phyloP scores from a whole-genome alignment of 2,797 vertebrate genomes.

The Decapterus maruadsi region DNA sequence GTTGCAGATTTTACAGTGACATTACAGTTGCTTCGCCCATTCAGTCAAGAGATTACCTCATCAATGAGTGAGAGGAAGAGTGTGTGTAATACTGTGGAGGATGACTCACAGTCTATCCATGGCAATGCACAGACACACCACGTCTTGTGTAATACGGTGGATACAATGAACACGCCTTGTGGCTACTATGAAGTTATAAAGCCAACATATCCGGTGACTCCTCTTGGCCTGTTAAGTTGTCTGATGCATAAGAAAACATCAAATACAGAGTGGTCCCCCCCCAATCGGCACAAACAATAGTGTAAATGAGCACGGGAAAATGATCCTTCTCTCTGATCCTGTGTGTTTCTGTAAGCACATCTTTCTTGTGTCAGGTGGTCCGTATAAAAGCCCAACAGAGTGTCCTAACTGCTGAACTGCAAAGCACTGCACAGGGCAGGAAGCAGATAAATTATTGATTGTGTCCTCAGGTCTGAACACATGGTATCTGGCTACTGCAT shows the following conservation, averaged over 20 bases:
- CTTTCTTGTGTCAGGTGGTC: constrained; percentile 14
- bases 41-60: constrained; percentile 76
- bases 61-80: constrained; percentile 70
- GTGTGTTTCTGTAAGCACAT: constrained; percentile 4
- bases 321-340: constrained; percentile 1
- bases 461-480: constrained; percentile 61
- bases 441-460: constrained; percentile 68
- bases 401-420: constrained; percentile 40
- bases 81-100: constrained; percentile 58
- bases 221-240: not conserved
- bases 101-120: constrained; percentile 80
- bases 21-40: constrained; percentile 57
- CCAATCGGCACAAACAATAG: not conserved
- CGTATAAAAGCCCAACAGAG: constrained; percentile 39
- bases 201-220: constrained; percentile 9
- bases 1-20: constrained; percentile 51
- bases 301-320: not conserved
- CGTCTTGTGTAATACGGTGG: constrained; percentile 36
- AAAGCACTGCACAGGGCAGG: constrained; percentile 45
- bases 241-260: not conserved
- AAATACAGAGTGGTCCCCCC: too few species aligned
- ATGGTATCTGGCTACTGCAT: constrained; percentile 35
- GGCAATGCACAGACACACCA: constrained; percentile 46
- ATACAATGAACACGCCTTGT: constrained; percentile 58
- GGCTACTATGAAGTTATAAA: constrained; percentile 21